Percentiles rank a stretch among this genome's conserved stretches.
Evolutionary conservation across 2,797 vertebrate genomes (phyloP).

Genomic region (Glossophaga mutica): DNA sequence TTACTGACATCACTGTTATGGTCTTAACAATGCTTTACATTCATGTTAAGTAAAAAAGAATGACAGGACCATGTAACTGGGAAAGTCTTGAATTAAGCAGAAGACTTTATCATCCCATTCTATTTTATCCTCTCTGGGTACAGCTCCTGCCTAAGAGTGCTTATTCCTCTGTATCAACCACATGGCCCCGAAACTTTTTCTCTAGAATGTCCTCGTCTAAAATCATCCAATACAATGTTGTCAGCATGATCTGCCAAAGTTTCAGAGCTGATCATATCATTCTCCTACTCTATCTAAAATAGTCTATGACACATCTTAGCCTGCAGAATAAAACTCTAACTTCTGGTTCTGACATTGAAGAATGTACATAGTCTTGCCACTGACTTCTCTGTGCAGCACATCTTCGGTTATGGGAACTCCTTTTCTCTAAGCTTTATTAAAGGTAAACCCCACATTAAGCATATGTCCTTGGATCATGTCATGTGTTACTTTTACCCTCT

Average conservation of each 20-base stretch:
- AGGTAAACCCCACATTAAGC: not conserved
- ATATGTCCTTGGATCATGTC: not conserved
- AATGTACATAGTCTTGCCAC: not conserved
- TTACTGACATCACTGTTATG: not conserved
- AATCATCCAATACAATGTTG: not conserved
- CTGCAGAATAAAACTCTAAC: not conserved
- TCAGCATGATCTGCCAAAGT: conserved; percentile 21
- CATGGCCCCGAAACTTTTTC: not conserved
- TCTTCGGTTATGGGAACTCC: not conserved
- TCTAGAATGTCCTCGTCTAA: not conserved
- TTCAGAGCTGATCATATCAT: conserved; percentile 46
- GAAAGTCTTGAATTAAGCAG: not conserved
- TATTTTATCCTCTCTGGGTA: not conserved
- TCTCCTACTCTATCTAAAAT: conserved; percentile 28
- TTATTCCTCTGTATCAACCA: not conserved
- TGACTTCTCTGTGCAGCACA: not conserved
- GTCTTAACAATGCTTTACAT: not conserved
- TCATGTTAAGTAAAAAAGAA: not conserved
- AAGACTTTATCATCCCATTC: not conserved
- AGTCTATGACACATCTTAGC: not conserved
- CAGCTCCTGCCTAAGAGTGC: not conserved
- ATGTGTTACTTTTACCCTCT: not conserved
- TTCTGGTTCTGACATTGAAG: conserved; percentile 44
- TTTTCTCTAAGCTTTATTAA: not conserved
- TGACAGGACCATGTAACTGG: not conserved